These are phyloP conservation scores for Epinephelus cyanopodus DNA, from an alignment of 2,113 vertebrate species.

Conservation along the genomic window DNA sequence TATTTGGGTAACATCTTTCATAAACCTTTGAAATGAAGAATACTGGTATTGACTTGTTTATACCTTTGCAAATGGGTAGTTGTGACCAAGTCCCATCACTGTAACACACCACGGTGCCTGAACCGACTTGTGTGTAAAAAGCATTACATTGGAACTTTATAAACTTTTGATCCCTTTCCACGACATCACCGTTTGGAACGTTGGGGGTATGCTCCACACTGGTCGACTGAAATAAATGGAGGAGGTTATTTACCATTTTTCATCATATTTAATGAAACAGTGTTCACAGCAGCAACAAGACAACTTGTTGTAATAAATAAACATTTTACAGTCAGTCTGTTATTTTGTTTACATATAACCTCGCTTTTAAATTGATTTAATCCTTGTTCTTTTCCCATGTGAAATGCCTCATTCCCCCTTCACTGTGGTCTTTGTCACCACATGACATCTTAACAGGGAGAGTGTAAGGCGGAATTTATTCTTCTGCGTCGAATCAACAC, in stretches of 20 bases:
- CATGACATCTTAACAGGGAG: too few species aligned
- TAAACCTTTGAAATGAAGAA: not conserved
- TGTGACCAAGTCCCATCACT: not conserved
- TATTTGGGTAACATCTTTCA: not conserved
- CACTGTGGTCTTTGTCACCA: not conserved
- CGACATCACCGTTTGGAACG: not conserved
- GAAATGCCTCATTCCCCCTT: not conserved
- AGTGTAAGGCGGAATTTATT: too few species aligned
- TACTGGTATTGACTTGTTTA: not conserved
- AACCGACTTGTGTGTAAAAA: not conserved
- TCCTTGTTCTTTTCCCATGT: not conserved
- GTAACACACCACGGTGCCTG: not conserved
- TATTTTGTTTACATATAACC: not conserved
- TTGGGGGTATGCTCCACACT: not conserved
- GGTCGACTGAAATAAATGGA: not conserved
- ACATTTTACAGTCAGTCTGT: not conserved
- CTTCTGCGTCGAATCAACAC: not conserved
- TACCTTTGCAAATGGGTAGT: not conserved
- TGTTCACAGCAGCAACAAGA: too few species aligned
- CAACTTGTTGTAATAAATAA: not conserved
- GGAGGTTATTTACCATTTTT: not conserved
- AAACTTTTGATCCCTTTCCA: not conserved
- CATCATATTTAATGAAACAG: too few species aligned
- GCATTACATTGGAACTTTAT: not conserved
- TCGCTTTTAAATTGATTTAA: not conserved